These are phyloP conservation scores for Bombus polaris DNA, from an alignment of 1,140 invertebrate genomes.

Conservation along the genomic window DNA sequence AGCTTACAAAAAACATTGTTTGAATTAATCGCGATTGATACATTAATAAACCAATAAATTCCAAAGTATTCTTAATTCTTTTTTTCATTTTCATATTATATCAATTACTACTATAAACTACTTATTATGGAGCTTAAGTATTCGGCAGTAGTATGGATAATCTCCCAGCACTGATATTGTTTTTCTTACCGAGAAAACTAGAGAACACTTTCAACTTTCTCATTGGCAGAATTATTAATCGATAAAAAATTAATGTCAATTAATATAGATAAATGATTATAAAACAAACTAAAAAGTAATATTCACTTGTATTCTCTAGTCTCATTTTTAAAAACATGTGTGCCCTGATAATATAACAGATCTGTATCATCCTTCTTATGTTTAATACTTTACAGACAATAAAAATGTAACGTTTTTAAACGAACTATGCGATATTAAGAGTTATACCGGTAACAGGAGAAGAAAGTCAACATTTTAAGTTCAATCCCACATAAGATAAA, in stretches of 20 bases:
- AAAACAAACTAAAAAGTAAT: neutral
- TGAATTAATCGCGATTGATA: neutral
- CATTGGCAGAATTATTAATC: neutral
- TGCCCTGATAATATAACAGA: neutral
- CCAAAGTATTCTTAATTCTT: neutral
- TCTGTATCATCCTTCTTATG: neutral
- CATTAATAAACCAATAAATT: neutral
- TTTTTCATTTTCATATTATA: neutral
- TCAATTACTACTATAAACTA: neutral
- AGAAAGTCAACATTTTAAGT: conserved; percentile 34
- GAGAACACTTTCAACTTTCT: conserved; percentile 15
- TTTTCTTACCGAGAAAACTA: conserved; percentile 19
- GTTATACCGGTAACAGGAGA: conserved; percentile 25
- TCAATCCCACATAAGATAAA: conserved; percentile 50
- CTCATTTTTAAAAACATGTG: neutral
- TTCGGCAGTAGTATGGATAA: conserved; percentile 34
- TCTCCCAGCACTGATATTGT: conserved; percentile 29
- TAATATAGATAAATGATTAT: neutral
- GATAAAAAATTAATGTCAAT: neutral
- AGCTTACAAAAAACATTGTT: conserved; percentile 10
- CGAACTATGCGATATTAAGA: neutral
- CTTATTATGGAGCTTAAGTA: conserved; percentile 10
- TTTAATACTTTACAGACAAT: conserved; percentile 3
- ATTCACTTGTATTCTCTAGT: conserved; percentile 28
- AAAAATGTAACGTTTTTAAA: conserved; percentile 22